phyloP scores from a whole-genome alignment of 2,888 invertebrate genomes.

The Mycalesis mineus region DNA sequence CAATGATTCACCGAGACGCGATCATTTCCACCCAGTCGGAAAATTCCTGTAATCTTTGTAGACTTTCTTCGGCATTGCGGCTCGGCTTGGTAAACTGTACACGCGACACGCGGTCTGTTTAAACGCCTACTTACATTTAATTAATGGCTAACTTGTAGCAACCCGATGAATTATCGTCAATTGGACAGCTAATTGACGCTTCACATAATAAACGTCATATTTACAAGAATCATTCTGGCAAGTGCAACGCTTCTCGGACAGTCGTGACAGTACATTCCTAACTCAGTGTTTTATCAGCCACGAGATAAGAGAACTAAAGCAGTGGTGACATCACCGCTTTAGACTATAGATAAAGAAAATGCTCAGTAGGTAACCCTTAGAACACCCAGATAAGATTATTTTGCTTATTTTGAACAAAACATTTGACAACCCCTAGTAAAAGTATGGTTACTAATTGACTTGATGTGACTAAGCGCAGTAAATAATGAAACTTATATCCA shows the following conservation, averaged over 20 bases:
- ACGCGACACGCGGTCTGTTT: constrained; percentile 47
- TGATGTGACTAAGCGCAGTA: constrained; percentile 21
- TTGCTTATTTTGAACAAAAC: constrained; percentile 45
- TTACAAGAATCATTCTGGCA: constrained; percentile 23
- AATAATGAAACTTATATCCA: not conserved
- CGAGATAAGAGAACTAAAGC: constrained; percentile 65
- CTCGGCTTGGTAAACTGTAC: constrained; percentile 44
- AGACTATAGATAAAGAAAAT: constrained; percentile 69
- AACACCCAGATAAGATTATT: constrained; percentile 36
- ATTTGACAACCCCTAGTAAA: constrained; percentile 16
- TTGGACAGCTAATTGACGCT: constrained; percentile 24
- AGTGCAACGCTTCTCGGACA: constrained; percentile 24
- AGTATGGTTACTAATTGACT: constrained; percentile 1
- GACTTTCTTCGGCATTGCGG: constrained; percentile 66
- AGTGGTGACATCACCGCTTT: constrained; percentile 66
- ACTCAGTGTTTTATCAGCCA: constrained; percentile 55
- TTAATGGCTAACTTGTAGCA: constrained; percentile 18
- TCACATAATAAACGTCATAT: constrained; percentile 26
- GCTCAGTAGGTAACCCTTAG: constrained; percentile 62
- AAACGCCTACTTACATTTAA: constrained; percentile 29
- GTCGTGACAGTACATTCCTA: constrained; percentile 53
- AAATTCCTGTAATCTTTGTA: constrained; percentile 71
- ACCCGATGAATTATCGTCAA: constrained; percentile 20
- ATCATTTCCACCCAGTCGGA: constrained; percentile 72
- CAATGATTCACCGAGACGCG: constrained; percentile 69